Base-by-base conservation (phyloP, 2,888 invertebrate species). In the Acronicta leporina region DNA sequence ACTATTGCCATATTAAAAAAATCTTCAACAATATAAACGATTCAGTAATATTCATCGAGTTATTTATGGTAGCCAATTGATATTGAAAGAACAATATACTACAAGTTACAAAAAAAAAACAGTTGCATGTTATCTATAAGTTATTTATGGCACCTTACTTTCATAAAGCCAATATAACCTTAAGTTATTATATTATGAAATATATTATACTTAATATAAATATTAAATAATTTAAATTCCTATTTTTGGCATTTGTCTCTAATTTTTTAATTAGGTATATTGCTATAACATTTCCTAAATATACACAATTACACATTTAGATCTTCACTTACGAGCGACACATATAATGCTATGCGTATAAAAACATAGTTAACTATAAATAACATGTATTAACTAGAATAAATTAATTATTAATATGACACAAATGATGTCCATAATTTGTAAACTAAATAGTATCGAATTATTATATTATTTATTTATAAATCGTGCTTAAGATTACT, bases 401-500 rank as follows among this genome's bases (percentile, higher is more conserved):
- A 8, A 41, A 47, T 33, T 48, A n/a, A n/a, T 38, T 38, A 35
- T 38, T 47, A 13, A 41, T 35, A 41, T 41, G 46, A 33, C 20
- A 11, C 30, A 49, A 14, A 13, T n/a, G 8, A 13, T 55, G 30
- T 35, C 43, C 54, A 59, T 8, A 69, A 50, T 64, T 40, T 42
- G 48, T 50, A 63, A 82, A 70, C 75, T 76, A 79, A 75, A 77
- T 47, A 25, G 40, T 20, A 16, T 35, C 15, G 10, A 27, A 38
- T 8, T 14, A n/a, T n/a, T n/a, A n/a, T n/a, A n/a, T n/a, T n/a
- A n/a, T 25, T 45, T 11, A 40, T 15, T 11, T 14, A 5, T 6
- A 38, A 38, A n/a, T n/a, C 38, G 11, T 33, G 33, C 11, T 33
- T 33, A 38, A 6, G 7, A 38, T 6, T n/a, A n/a, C 20, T 20